Evolutionary conservation across 2,113 vertebrate species (phyloP).

Genomic region (Pyrgilauda ruficollis): DNA sequence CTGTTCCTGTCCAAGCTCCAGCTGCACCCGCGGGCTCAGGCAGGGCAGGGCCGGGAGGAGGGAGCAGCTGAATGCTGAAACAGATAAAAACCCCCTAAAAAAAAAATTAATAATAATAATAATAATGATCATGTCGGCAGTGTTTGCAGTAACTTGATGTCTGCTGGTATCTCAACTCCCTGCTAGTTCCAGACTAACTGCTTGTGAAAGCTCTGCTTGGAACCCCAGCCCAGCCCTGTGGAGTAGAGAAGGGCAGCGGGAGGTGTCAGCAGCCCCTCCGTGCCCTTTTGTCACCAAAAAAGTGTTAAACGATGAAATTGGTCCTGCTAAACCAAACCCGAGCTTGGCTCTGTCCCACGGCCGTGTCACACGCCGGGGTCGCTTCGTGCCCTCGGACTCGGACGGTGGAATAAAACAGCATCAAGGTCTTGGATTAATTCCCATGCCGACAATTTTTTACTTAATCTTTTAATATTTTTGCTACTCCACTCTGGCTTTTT

Average conservation of each 20-base stretch:
- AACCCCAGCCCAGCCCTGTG: not conserved
- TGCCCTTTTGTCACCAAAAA: not conserved
- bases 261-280: not conserved
- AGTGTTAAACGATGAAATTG: not conserved
- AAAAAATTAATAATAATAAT: too few species aligned
- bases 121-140: not conserved
- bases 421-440: conserved; percentile 26
- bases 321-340: not conserved
- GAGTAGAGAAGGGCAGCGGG: not conserved
- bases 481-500: conserved; percentile 67
- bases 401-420: not conserved
- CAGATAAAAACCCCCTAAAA: not conserved
- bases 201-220: not conserved
- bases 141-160: not conserved
- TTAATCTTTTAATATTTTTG: conserved; percentile 66
- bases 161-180: not conserved
- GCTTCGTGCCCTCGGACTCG: not conserved
- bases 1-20: conserved; percentile 42
- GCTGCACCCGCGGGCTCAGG: not conserved
- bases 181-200: not conserved
- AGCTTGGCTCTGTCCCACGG: not conserved
- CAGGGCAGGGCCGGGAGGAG: not conserved
- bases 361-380: not conserved
- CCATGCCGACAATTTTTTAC: conserved; percentile 48
- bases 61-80: not conserved